Evolutionary conservation across 2,797 vertebrate species (phyloP), one percentile per base, ranked within the genome.

Genomic region (Tenualosa thibaudeaui): DNA sequence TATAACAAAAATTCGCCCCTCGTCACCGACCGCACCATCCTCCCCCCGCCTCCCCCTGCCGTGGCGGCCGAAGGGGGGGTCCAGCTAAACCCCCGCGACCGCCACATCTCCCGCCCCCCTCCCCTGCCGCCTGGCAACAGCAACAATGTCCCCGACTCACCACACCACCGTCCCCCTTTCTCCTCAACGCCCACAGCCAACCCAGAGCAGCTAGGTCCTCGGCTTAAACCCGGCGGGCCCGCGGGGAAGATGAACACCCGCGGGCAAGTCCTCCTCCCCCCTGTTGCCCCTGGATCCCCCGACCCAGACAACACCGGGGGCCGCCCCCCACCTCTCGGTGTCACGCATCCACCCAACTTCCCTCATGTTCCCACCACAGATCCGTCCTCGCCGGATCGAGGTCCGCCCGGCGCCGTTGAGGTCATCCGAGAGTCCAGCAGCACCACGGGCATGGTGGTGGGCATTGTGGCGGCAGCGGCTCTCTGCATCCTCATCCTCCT

Each of bases 231-330:
- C 93, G 95, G 95, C 92, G 96, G 98, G 91, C 97, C 97, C 0
- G 97, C 97, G 88, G 97, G 97, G 94, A 98, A 98, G 96, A 98
- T 98, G 96, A 98, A 98, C 96, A 97, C 96, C 95, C 97, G 97
- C 50, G 97, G 97, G 92, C 96, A 96, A 93, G 95, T 95, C 92
- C 94, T 95, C 86, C 95, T 96, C 87, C 96, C 95, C 88, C 95
- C 93, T 81, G 94, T 94, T 91, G 89, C 96, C 95, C 91, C 96
- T 95, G 62, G 81, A 85, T 88, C 19, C 92, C 95, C 2, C 94
- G 91, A 50, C 91, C 85, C 92, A 0, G 92, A 92, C 87, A 91
- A 93, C 12, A 90, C 91, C 15, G 91, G 90, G 83, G 91, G 87
- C 89, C 93, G 95, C 94, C 90, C 96, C 94, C 94, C 92, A 75